These are phyloP conservation scores for Cyphomyrmex costatus DNA, from an alignment of 1,140 invertebrate genomes.

Conservation along the genomic window DNA sequence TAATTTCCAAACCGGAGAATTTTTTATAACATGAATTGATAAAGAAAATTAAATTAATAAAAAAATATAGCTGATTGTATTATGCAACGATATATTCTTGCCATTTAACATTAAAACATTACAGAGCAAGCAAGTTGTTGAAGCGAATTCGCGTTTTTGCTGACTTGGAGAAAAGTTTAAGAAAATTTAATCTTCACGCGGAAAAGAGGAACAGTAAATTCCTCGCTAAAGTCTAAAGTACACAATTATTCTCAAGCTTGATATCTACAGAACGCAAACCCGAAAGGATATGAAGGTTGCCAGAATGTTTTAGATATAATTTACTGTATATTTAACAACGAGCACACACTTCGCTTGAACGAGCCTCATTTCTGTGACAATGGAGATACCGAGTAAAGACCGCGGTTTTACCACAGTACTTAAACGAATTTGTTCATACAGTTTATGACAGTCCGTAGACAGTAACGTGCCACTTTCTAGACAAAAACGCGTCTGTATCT, in stretches of 20 bases:
- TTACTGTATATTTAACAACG: constrained; percentile 42
- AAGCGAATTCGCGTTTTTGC: constrained; percentile 19
- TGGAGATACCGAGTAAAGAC: constrained; percentile 2
- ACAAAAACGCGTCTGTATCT: not conserved
- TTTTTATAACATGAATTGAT: not conserved
- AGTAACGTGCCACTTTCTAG: not conserved
- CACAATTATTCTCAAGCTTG: constrained; percentile 22
- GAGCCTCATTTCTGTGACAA: constrained; percentile 34
- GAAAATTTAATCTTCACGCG: constrained; percentile 36
- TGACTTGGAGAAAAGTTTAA: constrained; percentile 28
- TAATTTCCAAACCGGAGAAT: not conserved
- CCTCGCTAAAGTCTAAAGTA: not conserved
- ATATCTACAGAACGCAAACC: constrained; percentile 34
- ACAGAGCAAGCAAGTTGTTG: not conserved
- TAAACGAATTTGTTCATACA: constrained; percentile 35
- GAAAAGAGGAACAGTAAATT: constrained; percentile 10
- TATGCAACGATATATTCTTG: not conserved
- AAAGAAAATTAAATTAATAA: not conserved
- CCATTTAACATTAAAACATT: not conserved
- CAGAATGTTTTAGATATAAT: constrained; percentile 36
- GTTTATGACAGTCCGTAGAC: not conserved
- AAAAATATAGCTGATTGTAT: not conserved
- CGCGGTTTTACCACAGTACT: constrained; percentile 23
- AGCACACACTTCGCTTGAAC: constrained; percentile 17
- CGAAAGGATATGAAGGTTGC: constrained; percentile 15